Base-by-base conservation (phyloP, 2,888 invertebrate species). In the Idaea dimidiata region DNA sequence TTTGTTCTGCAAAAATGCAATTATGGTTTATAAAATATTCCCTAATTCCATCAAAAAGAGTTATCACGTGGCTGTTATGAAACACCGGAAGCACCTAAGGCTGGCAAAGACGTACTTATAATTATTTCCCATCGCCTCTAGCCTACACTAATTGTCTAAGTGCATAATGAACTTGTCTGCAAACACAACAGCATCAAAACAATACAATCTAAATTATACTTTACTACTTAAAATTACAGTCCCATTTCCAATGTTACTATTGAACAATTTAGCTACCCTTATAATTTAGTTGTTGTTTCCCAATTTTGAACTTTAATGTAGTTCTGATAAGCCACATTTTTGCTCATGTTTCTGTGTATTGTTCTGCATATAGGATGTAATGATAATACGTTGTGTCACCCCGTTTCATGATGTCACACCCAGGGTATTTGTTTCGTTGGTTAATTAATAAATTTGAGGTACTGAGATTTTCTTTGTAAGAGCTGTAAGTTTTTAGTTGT, bases 131-230 rank as follows among this genome's bases (percentile, higher is more conserved):
- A 72, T 70, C 73, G 79, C 87, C 80, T 76, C 81, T 69, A 80
- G 89, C 86, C 82, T 89, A 89, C 91, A 90, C 84, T 91, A 89
- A 91, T 91, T 91, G 89, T 90, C 84, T 90, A 91, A 91, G 91
- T 91, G 89, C 82, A 89, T 91, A 91, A 91, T 89, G 84, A 90
- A 89, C 89, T 89, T 89, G 81, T 89, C 86, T 82, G 81, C 78
- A 16, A 0, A 1, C 4, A 59, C 54, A 60, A 17, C 57, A 57
- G 33, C 54, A 55, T 58, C 17, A 18, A 54, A 18, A 60, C 60
- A 60, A 16, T 63, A 59, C 54, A 59, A 16, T 17, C 16, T 57
- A 68, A 65, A 69, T 57, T 59, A 43, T 62, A 62, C 61, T 65
- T 73, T 78, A 77, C 62, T 54, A 32, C 65, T 62, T 43, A 10